These are phyloP conservation scores for Gari tellinella DNA, from an alignment of 2,888 invertebrate species.

Conservation along the genomic window DNA sequence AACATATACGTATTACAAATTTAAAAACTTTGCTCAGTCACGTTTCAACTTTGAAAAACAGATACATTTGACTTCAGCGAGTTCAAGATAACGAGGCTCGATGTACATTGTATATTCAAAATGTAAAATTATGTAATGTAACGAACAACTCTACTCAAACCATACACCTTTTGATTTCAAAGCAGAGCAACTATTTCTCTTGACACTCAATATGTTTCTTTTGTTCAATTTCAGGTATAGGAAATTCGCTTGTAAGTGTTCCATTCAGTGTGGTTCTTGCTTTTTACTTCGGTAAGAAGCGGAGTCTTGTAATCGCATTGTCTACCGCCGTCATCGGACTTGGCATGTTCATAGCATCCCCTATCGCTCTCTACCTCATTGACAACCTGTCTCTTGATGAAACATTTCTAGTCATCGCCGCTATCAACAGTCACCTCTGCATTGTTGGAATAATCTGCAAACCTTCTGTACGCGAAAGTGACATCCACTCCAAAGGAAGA, in stretches of 20 bases:
- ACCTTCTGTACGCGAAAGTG: conserved; percentile 42
- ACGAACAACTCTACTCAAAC: no score
- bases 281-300: conserved; percentile 57
- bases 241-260: conserved; percentile 47
- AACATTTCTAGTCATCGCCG: conserved; percentile 51
- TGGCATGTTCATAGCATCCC: conserved; percentile 57
- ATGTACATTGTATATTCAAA: no score
- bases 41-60: no score
- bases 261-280: conserved; percentile 51
- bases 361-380: conserved; percentile 44
- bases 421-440: conserved; percentile 47
- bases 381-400: conserved; percentile 51
- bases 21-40: no score
- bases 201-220: no score
- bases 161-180: no score
- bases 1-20: no score
- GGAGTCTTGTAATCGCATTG: conserved; percentile 41
- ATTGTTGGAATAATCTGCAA: conserved; percentile 52
- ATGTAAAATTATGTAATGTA: no score
- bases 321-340: conserved; percentile 50
- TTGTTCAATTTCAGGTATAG: conserved; percentile 67
- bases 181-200: no score
- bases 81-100: no score
- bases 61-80: no score
- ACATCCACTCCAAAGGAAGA: no score